Evolutionary conservation across 2,113 vertebrate genomes (phyloP).

Genomic region (Pedionomus torquatus): DNA sequence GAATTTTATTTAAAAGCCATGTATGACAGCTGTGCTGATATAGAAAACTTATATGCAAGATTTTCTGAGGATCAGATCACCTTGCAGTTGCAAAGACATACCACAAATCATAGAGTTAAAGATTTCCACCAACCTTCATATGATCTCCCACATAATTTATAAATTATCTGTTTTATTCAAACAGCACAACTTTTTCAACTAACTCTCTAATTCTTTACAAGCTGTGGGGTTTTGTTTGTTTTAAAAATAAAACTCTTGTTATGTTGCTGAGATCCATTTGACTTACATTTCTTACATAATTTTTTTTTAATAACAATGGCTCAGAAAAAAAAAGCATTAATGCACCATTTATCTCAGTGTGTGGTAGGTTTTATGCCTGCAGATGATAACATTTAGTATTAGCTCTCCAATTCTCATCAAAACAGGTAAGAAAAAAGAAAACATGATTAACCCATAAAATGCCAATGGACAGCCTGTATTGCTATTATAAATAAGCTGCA

Average conservation of each 20-base stretch:
- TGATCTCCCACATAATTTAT: not conserved
- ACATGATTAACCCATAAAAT: not conserved
- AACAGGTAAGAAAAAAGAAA: not conserved
- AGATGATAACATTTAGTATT: not conserved
- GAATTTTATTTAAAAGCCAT: not conserved
- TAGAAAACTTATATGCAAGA: not conserved
- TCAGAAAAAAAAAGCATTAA: not conserved
- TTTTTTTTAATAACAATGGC: not conserved
- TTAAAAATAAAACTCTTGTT: not conserved
- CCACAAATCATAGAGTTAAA: not conserved
- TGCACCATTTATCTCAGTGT: not conserved
- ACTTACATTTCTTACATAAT: not conserved
- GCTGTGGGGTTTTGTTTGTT: not conserved
- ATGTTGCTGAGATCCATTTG: not conserved
- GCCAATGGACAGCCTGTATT: not conserved
- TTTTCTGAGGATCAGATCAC: not conserved
- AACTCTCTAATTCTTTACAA: not conserved
- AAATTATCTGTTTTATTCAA: not conserved
- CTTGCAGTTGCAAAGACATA: not conserved
- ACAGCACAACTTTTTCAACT: not conserved
- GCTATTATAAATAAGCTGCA: not conserved
- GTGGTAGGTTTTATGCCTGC: not conserved
- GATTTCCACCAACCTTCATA: not conserved
- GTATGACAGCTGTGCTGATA: not conserved
- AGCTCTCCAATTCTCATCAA: not conserved